Evolutionary conservation across 2,113 vertebrate genomes (phyloP).

Genomic region (Cettia cetti): DNA sequence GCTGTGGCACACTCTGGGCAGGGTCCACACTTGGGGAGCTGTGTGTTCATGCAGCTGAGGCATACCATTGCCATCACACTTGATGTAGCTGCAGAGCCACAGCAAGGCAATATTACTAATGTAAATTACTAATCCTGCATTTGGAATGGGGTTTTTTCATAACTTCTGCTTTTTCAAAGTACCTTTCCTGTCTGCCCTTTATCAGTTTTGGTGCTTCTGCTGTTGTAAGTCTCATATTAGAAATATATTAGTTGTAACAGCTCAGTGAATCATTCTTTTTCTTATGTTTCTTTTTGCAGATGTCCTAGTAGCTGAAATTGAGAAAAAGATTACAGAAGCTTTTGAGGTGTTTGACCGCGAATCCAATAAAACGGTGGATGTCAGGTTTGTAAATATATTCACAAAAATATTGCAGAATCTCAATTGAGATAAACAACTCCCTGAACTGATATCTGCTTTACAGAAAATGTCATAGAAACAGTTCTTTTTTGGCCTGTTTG

Average conservation of each 20-base stretch:
- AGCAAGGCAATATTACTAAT: background rate
- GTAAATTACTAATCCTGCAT: background rate
- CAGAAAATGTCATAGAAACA: background rate
- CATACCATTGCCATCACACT: background rate
- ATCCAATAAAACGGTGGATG: conserved; percentile 84
- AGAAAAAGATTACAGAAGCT: conserved; percentile 82
- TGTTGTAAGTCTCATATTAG: background rate
- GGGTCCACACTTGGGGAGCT: background rate
- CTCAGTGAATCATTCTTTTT: conserved; percentile 35
- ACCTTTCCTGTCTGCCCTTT: background rate
- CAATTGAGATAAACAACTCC: background rate
- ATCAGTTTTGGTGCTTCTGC: background rate
- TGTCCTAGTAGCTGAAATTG: conserved; percentile 61
- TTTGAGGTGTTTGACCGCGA: conserved; percentile 92
- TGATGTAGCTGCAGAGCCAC: background rate
- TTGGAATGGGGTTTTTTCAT: background rate
- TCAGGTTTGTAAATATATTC: conserved; percentile 79
- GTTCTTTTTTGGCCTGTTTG: background rate
- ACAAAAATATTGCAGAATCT: background rate
- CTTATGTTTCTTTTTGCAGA: conserved; percentile 73
- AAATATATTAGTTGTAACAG: conserved; percentile 11
- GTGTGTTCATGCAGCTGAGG: background rate
- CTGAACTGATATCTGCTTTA: background rate
- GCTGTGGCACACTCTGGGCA: background rate
- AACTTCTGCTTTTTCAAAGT: background rate